Conservation (phyloP, 1,140 invertebrate species). For the Leptinotarsa lineolata region DNA sequence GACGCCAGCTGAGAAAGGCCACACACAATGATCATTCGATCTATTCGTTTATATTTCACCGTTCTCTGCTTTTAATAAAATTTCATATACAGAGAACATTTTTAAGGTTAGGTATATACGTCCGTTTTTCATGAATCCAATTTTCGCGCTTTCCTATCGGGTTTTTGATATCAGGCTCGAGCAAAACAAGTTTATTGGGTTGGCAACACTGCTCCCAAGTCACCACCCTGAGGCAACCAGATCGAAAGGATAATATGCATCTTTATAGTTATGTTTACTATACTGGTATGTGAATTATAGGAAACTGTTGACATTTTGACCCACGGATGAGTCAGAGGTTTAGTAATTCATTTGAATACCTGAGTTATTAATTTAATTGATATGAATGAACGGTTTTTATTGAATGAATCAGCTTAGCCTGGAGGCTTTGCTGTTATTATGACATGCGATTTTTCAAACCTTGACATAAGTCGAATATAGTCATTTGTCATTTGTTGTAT, state of each 20-base stretch:
- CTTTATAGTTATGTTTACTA: neutral
- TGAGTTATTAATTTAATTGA: constrained; percentile 11
- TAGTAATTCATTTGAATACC: constrained; percentile 18
- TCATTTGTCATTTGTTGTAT: neutral
- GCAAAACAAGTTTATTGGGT: neutral
- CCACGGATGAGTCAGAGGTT: constrained; percentile 10
- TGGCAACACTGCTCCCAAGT: neutral
- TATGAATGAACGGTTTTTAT: constrained; percentile 16
- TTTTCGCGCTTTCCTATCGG: too few species aligned
- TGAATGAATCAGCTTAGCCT: constrained; percentile 9
- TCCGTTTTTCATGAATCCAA: too few species aligned
- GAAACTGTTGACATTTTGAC: constrained; percentile 20
- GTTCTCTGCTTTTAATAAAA: too few species aligned
- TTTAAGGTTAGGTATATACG: too few species aligned
- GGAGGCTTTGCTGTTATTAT: neutral
- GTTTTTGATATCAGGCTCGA: neutral
- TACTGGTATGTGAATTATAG: neutral
- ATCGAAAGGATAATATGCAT: constrained; percentile 5
- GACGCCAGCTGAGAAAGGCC: too few species aligned
- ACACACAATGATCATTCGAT: too few species aligned
- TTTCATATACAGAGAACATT: too few species aligned
- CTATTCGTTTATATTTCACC: too few species aligned
- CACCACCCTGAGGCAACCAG: neutral
- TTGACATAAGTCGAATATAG: constrained; percentile 1
- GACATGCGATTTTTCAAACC: constrained; percentile 8